Conservation (phyloP, 2,113 vertebrate species). For the Limnothrissa miodon region DNA sequence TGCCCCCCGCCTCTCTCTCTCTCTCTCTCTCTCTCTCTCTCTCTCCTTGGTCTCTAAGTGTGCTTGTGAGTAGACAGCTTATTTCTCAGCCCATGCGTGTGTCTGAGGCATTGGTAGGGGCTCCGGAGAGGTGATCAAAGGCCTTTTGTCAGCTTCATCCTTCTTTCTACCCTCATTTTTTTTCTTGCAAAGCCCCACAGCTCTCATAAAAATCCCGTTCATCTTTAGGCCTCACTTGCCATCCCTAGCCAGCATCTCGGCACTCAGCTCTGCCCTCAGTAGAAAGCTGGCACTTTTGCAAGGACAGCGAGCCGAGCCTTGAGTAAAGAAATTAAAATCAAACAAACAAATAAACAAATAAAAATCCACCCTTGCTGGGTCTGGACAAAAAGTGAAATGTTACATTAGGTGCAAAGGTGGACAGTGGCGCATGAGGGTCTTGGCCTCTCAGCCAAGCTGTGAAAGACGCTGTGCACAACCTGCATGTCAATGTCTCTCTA, state of each 20-base stretch:
- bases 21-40: conserved; percentile 16
- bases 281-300: conserved; percentile 13
- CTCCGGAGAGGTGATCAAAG: conserved; percentile 30
- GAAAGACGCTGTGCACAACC: background rate
- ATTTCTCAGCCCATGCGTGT: conserved; percentile 9
- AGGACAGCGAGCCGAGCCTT: background rate
- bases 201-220: conserved; percentile 9
- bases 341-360: no score
- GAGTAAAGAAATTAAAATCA: conserved; percentile 38
- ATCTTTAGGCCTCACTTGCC: conserved; percentile 19
- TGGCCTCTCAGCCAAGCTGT: background rate
- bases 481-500: background rate
- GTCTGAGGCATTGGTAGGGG: background rate
- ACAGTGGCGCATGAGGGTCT: background rate
- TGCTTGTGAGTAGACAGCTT: background rate
- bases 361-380: background rate
- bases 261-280: background rate
- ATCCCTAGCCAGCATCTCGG: conserved; percentile 17
- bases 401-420: background rate
- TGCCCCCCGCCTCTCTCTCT: background rate
- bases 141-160: conserved; percentile 8
- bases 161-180: background rate
- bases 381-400: background rate
- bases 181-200: conserved; percentile 38
- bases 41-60: background rate